Conservation (phyloP, 2,888 invertebrate genomes). For the Phymatocera aterrima region DNA sequence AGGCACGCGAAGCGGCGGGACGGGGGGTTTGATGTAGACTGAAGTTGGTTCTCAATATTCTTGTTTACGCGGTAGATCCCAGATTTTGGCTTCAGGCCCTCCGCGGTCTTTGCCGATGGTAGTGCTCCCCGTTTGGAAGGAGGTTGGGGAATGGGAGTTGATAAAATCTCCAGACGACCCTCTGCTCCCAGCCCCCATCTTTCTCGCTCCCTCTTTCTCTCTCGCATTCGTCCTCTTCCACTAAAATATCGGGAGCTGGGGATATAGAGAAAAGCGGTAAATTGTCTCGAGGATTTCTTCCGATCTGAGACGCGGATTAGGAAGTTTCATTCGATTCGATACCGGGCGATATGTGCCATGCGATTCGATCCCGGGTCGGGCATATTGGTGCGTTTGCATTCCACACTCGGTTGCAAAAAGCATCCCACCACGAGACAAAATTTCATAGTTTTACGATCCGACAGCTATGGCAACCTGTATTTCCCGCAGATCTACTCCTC, state of each 20-base stretch:
- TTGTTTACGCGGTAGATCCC: constrained; percentile 53
- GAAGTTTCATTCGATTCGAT: constrained; percentile 49
- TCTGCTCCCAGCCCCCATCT: constrained; percentile 26
- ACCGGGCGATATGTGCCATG: neutral
- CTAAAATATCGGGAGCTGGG: neutral
- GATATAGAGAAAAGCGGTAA: constrained; percentile 41
- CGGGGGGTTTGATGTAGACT: constrained; percentile 27
- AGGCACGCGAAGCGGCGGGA: neutral
- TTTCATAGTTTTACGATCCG: too few species aligned
- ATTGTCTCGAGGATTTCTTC: constrained; percentile 45
- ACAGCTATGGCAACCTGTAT: neutral
- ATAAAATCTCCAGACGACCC: constrained; percentile 54
- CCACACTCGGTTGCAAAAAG: too few species aligned
- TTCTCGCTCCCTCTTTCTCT: constrained; percentile 34
- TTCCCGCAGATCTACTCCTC: neutral
- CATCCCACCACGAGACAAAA: too few species aligned
- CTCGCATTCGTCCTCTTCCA: constrained; percentile 39
- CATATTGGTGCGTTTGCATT: too few species aligned
- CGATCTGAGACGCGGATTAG: constrained; percentile 49
- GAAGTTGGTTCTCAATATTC: constrained; percentile 52
- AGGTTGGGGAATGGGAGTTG: constrained; percentile 48
- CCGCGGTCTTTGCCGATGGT: constrained; percentile 24
- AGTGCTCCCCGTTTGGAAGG: neutral
- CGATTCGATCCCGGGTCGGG: neutral
- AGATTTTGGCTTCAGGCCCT: constrained; percentile 51